Base-by-base conservation (phyloP, 2,888 invertebrate species). In the Timandra comae region DNA sequence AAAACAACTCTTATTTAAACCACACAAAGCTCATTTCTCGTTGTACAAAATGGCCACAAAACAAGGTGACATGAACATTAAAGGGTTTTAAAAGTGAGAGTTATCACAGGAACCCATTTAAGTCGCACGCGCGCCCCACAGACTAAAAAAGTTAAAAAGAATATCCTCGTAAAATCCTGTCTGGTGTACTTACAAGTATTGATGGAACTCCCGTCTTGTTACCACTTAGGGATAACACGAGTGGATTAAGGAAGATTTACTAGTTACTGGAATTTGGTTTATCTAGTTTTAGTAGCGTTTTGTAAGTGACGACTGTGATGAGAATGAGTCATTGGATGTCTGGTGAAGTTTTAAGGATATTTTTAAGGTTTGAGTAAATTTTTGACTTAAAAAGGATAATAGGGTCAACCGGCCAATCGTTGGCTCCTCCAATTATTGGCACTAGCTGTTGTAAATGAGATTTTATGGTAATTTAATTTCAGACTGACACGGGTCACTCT, bases 61-160 rank as follows among this genome's bases (percentile, higher is more conserved):
- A 64, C 51, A 50, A 68, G 67, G 68, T 74, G 80, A 80, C 72
- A 73, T 65, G 67, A 63, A 65, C 63, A 70, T 74, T 77, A 77
- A 74, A 78, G 75, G 76, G 75, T 72, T 16, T 71, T 68, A 73
- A 77, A 79, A 84, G 84, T 85, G 84, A 85, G 84, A 84, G 81
- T 84, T 85, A 85, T 85, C 85, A 82, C 84, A 45, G 74, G 65
- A 72, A 60, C 68, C 80, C 84, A 84, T 85, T 84, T 84, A 74
- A 53, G 49, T 58, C 78, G 84, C 84, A 85, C 85, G 85, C 82
- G 85, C 84, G 76, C 70, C 67, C 58, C 72, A 72, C 69, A 61
- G 67, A 66, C 52, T 55, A 57, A 66, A 69, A 66, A 67, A 57
- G 49, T 57, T n/a, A 57, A 65, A 64, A 59, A 58, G 64, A 62